These are phyloP conservation scores for Diplazon laetatorius DNA, from an alignment of 2,888 invertebrate species.

Conservation along the genomic window DNA sequence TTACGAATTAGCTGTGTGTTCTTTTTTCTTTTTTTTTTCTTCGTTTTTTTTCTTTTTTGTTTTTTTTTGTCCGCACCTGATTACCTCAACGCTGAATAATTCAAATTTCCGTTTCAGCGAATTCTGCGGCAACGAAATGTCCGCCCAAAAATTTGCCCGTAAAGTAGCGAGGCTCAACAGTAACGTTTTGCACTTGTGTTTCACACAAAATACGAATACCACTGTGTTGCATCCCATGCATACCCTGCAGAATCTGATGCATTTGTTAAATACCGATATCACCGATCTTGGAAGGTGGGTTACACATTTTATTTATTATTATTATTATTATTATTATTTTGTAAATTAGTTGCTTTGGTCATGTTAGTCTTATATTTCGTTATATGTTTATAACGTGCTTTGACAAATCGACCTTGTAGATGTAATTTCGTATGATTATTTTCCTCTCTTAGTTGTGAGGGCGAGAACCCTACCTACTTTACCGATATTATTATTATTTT, in stretches of 20 bases:
- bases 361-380: too few relatives aligned
- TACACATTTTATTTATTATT: background rate
- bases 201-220: slow-evolving; percentile 89
- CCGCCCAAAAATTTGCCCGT: slow-evolving; percentile 88
- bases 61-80: too few relatives aligned
- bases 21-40: background rate
- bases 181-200: slow-evolving; percentile 91
- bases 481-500: too few relatives aligned
- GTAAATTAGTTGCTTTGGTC: too few relatives aligned
- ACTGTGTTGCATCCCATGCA: slow-evolving; percentile 86
- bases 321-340: too few relatives aligned
- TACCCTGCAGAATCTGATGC: slow-evolving; percentile 89
- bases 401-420: too few relatives aligned
- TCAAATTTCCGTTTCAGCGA: slow-evolving; percentile 85
- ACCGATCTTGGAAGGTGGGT: slow-evolving; percentile 89
- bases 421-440: too few relatives aligned
- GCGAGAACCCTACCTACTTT: too few relatives aligned
- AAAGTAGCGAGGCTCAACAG: slow-evolving; percentile 91
- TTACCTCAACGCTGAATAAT: background rate
- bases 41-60: slow-evolving; percentile 71
- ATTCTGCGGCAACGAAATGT: slow-evolving; percentile 89
- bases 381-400: too few relatives aligned
- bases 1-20: background rate
- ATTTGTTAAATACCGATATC: slow-evolving; percentile 86
- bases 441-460: too few relatives aligned